Evolutionary conservation across 2,797 vertebrate species (phyloP), one percentile per base, ranked within the genome.

Genomic region (Galagoides demidoff): DNA sequence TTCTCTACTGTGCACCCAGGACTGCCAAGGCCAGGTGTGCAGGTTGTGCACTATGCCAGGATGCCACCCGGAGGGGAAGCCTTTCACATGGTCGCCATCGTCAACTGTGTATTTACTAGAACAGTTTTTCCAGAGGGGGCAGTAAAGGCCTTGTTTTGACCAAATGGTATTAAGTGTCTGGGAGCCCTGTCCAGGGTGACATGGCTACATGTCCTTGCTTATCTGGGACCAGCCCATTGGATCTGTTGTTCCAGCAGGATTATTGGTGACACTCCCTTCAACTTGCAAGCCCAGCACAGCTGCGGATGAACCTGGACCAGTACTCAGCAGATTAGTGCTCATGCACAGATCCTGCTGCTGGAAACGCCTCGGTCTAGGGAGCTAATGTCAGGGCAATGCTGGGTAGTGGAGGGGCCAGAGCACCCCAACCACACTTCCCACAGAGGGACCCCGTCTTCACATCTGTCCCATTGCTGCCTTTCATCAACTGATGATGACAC

Each of bases 71-170:
- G 0, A 7, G 29, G 37, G n/a, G 43, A 52, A 37, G 68, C 55
- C 0, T 0, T n/a, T 61, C 71, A 11, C 43, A 0, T 3, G 0
- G 0, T 3, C 0, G 10, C 37, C 95, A 0, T 31, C 23, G 0
- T 13, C 10, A n/a, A 23, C 82, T 5, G 23, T 23, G 68, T 57
- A 25, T 95, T 95, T 95, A 91, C 89, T 45, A 12, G 45, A 92
- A 64, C 4, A 0, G 39, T 55, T 81, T 85, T 66, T 74, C 88
- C 94, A 49, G 86, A 49, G 8, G 0, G 12, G 17, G 22, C 63
- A 55, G 93, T 79, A 64, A 90, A 70, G 64, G 34, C 90, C 90
- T 85, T 20, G 39, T 68, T 49, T 85, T 63, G 64, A 55, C 6
- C 0, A 25, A 31, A 7, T 34, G 92, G 19, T 63, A 63, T 43